Conservation (phyloP, 2,888 invertebrate genomes). For the Ectemnius continuus region DNA sequence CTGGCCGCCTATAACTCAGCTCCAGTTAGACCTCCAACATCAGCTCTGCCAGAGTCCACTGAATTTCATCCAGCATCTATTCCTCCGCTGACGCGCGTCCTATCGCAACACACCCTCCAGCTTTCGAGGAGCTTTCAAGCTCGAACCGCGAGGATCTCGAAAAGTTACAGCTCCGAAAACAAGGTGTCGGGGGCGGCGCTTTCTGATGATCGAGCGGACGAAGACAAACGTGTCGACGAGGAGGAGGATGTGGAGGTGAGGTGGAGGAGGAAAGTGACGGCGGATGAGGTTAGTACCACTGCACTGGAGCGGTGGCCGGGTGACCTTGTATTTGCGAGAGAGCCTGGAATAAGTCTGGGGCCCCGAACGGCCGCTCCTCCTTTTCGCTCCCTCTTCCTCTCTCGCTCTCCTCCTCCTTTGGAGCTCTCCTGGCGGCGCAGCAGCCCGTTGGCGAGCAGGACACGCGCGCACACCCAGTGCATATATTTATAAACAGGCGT, state of each 20-base stretch:
- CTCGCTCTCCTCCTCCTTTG: conserved; percentile 17
- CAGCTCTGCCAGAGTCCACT: too few relatives aligned
- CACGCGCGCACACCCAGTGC: neutral
- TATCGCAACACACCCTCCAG: too few relatives aligned
- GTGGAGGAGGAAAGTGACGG: conserved; percentile 21
- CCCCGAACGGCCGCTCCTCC: conserved; percentile 49
- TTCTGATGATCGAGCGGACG: neutral
- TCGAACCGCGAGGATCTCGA: too few relatives aligned
- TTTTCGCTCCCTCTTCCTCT: conserved; percentile 24
- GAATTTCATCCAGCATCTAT: too few relatives aligned
- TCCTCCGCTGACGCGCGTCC: too few relatives aligned
- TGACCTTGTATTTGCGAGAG: conserved; percentile 73
- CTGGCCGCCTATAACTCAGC: conserved; percentile 29
- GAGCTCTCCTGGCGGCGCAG: neutral
- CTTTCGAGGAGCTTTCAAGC: too few relatives aligned
- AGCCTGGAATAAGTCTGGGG: conserved; percentile 54
- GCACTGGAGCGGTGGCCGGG: conserved; percentile 73
- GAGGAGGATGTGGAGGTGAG: conserved; percentile 20
- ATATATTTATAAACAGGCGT: neutral
- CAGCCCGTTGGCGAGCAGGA: neutral
- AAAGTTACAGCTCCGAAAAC: too few relatives aligned
- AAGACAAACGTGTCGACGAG: conserved; percentile 2
- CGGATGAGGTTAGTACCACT: conserved; percentile 69
- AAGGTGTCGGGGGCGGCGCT: too few relatives aligned
- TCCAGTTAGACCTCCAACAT: conserved; percentile 12